Evolutionary conservation across 2,888 invertebrate genomes (phyloP).

Genomic region (Polymixis flavicincta): DNA sequence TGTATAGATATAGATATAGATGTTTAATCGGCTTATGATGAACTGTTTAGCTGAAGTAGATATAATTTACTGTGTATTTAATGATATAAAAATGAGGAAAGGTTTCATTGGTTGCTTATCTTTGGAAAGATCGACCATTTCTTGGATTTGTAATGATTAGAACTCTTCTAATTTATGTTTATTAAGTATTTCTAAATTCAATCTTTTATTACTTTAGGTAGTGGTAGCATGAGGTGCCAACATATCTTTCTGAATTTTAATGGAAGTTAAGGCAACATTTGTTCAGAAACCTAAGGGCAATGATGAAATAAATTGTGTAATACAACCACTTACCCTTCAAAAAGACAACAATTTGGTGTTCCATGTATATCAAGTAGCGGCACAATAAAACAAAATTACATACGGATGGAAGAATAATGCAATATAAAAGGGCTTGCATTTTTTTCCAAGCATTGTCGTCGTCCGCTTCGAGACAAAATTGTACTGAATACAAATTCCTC

Average conservation of each 20-base stretch:
- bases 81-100: slow-evolving; percentile 33
- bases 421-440: slow-evolving; percentile 45
- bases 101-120: slow-evolving; percentile 29
- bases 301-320: slow-evolving; percentile 12
- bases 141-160: slow-evolving; percentile 8
- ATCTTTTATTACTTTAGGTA: slow-evolving; percentile 10
- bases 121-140: slow-evolving; percentile 19
- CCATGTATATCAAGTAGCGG: slow-evolving; percentile 21
- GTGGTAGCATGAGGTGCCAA: not conserved
- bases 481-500: slow-evolving; percentile 69
- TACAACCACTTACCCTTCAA: slow-evolving; percentile 1
- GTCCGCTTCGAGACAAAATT: slow-evolving; percentile 63
- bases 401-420: slow-evolving; percentile 53
- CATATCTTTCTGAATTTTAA: slow-evolving; percentile 8
- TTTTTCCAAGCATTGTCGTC: slow-evolving; percentile 64
- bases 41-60: slow-evolving; percentile 13
- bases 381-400: slow-evolving; percentile 45
- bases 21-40: slow-evolving; percentile 41
- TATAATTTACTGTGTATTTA: slow-evolving; percentile 27
- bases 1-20: no score
- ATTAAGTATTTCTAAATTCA: slow-evolving; percentile 24
- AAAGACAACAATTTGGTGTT: not conserved
- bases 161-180: slow-evolving; percentile 32
- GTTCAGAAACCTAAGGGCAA: not conserved
- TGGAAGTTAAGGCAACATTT: not conserved